These are phyloP conservation scores for Phorcus lineatus DNA, from an alignment of 2,888 invertebrate genomes.

Conservation along the genomic window DNA sequence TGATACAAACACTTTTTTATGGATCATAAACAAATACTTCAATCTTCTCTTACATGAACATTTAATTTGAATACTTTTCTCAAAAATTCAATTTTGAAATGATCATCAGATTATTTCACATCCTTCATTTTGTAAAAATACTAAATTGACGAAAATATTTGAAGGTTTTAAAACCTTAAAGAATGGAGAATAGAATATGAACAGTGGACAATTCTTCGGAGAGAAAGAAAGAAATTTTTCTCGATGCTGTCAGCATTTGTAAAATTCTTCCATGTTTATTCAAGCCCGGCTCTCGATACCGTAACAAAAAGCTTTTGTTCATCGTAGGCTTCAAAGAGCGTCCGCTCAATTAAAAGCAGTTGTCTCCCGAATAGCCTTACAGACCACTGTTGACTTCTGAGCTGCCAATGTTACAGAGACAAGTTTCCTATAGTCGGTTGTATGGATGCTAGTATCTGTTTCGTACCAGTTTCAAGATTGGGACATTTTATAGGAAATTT, in stretches of 20 bases:
- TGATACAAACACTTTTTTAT: too few species aligned
- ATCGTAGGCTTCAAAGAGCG: not conserved
- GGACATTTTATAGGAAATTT: not conserved
- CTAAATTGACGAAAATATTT: too few species aligned
- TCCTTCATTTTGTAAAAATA: too few species aligned
- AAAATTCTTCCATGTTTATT: not conserved
- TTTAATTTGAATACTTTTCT: too few species aligned
- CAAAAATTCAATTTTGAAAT: too few species aligned
- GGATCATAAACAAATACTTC: too few species aligned
- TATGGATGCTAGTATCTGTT: not conserved
- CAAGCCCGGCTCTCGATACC: not conserved
- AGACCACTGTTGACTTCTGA: not conserved
- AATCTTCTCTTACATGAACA: too few species aligned
- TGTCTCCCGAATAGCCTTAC: conserved; percentile 14
- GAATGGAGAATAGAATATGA: too few species aligned
- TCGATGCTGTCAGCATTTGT: not conserved
- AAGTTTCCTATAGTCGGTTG: not conserved
- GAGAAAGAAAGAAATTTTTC: not conserved
- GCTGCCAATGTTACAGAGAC: not conserved
- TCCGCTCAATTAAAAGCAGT: conserved; percentile 19
- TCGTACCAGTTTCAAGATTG: not conserved
- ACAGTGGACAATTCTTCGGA: not conserved
- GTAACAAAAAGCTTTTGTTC: not conserved
- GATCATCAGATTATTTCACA: too few species aligned
- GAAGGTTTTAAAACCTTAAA: too few species aligned